Base-by-base conservation (phyloP, 1,140 invertebrate species). In the Xylocopa sonorina region DNA sequence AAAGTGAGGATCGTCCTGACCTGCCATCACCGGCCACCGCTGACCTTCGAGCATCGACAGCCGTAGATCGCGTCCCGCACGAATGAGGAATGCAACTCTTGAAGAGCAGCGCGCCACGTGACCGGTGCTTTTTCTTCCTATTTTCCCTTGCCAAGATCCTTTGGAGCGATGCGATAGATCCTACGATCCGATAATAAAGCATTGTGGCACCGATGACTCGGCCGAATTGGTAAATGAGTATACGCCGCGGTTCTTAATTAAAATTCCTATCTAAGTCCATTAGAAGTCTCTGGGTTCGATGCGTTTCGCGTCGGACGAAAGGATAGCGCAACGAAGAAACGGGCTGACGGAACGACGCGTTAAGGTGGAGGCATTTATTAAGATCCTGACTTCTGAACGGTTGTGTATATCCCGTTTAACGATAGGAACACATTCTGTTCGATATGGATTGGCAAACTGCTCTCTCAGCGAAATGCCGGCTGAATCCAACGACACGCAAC, bases 1-100 rank as follows among this genome's bases (percentile, higher is more conserved):
- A 86, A 85, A 82, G 71, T 73, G 77, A 38, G 32, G 76, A 81
- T 77, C 74, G 48, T 68, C 64, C 21, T 79, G 69, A 62, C 80
- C 69, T 71, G 80, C 75, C 80, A 53, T 66, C 34, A 48, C n/a
- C 32, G 58, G 71, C 58, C 83, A 86, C 72, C 32, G 57, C 83
- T 51, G 50, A 80, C 55, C 78, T 77, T 84, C 67, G 67, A 80
- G 68, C 50, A 71, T 81, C 66, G 71, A 80, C 38, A 41, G 50
- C 14, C 53, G n/a, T 16, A 58, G 24, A 29, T 48, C 48, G 50
- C 21, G 67, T 14, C 18, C 24, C 0, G 50, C 6, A n/a, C 14
- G 1, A n/a, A 27, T 34, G 62, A 58, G 51, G 66, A 68, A 71
- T 55, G n/a, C 48, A 57, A 62, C 68, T 58, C 57, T 69, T 51